Conservation (phyloP, 2,113 vertebrate genomes). For the Sinocyclocheilus anshuiensis region DNA sequence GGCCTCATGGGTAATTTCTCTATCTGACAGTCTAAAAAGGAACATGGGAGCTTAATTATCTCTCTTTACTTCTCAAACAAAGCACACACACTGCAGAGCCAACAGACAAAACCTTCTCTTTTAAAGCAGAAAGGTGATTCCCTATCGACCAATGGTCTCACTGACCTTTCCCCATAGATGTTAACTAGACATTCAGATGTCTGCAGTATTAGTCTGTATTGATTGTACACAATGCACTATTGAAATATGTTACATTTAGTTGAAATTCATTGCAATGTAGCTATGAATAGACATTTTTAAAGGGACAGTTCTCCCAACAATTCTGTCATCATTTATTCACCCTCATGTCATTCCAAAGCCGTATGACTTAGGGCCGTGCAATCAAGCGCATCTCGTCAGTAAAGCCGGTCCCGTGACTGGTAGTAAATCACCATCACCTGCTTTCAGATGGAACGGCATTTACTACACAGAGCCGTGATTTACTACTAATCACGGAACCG, state of each 20-base stretch:
- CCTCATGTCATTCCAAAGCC: no score
- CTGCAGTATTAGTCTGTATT: neutral
- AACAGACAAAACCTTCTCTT: conserved; percentile 9
- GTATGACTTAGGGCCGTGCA: no score
- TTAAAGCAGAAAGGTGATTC: neutral
- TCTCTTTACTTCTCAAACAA: neutral
- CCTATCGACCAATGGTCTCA: neutral
- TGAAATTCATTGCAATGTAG: neutral
- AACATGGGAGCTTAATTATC: neutral
- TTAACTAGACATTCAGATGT: neutral
- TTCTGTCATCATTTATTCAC: neutral
- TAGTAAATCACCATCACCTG: no score
- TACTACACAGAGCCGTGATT: no score
- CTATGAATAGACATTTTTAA: neutral
- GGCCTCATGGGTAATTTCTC: conserved; percentile 97
- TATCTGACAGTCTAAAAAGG: conserved; percentile 86
- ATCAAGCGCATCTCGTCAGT: no score
- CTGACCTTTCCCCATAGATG: neutral
- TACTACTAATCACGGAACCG: no score
- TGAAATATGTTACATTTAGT: neutral
- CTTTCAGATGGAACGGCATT: no score
- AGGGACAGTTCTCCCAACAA: neutral
- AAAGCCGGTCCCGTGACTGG: no score
- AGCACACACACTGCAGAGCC: neutral
- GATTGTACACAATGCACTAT: neutral